Base-by-base conservation (phyloP, 2,888 invertebrate genomes). In the Microctonus hyperodae region DNA sequence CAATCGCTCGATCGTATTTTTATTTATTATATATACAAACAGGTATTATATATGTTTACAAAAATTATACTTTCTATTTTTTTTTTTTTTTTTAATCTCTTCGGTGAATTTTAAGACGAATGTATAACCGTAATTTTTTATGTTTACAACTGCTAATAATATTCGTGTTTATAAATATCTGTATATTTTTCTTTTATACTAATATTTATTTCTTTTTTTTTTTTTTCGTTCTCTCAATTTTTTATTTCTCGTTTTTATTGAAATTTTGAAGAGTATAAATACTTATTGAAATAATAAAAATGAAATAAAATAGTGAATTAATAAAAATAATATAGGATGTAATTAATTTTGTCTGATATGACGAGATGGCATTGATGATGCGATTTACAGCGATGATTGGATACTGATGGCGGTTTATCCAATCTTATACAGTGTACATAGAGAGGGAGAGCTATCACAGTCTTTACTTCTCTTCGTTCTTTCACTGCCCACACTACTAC, bases 341-440 rank as follows among this genome's bases (percentile, higher is more conserved):
- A 44, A 44, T 44, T 44, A 44, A 44, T 44, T 44, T 44, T 44
- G 16, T 16, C 16, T n/a, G 44, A 44, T 44, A 16, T 16, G 16
- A 16, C 7, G 16, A 44, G 44, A 16, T 40, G 16, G 44, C 16
- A 56, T 35, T 56, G 56, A 56, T 56, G 28, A 56, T 35, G 20
- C n/a, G 56, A 56, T 56, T 31, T 16, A 58, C 35, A 58, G 58
- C 22, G 35, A 10, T 58, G 58, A 58, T 58, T 58, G 58, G 35
- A 58, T 37, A 58, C 22, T 58, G 58, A 16, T 40, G 58, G 58
- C 16, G 37, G 40, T 58, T 58, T 58, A 58, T 58, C 58, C 58
- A 58, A 58, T 58, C 58, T 37, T 35, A 35, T 33, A 22, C 33
- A 33, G n/a, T 58, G 37, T 23, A 16, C 22, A 28, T 55, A n/a